Conservation (phyloP, 2,888 invertebrate genomes). For the Lutraria lutraria region DNA sequence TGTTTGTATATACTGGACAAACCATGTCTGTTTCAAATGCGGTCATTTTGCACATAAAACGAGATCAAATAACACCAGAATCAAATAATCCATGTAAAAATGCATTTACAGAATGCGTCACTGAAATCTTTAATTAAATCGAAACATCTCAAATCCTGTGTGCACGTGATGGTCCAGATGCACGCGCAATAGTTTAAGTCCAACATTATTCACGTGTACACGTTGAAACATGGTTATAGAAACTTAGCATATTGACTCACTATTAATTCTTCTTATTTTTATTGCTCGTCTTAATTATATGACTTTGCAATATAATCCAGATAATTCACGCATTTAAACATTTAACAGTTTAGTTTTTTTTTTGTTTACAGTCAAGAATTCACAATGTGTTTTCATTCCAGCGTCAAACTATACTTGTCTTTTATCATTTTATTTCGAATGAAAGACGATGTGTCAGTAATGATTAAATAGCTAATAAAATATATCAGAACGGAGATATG, state of each 20-base stretch:
- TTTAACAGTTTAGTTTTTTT: neutral
- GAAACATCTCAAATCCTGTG: too few species aligned
- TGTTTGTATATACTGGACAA: slow-evolving; percentile 28
- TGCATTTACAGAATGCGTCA: too few species aligned
- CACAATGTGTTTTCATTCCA: neutral
- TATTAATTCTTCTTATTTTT: neutral
- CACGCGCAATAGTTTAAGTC: neutral
- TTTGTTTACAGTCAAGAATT: neutral
- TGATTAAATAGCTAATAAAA: slow-evolving; percentile 2
- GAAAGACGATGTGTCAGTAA: neutral
- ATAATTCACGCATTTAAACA: neutral
- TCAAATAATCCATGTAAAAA: neutral
- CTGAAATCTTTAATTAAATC: neutral
- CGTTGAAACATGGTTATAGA: neutral
- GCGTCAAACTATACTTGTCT: neutral
- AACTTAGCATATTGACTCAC: neutral
- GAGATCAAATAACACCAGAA: neutral
- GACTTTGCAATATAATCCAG: neutral
- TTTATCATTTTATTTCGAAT: neutral
- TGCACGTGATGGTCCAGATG: neutral
- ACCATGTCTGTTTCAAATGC: slow-evolving; percentile 21
- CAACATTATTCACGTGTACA: neutral
- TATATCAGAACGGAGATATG: neutral
- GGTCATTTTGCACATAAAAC: slow-evolving; percentile 12
- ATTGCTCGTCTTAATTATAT: neutral